These are phyloP conservation scores for Boleophthalmus pectinirostris DNA, from an alignment of 2,113 vertebrate species.

Conservation along the genomic window DNA sequence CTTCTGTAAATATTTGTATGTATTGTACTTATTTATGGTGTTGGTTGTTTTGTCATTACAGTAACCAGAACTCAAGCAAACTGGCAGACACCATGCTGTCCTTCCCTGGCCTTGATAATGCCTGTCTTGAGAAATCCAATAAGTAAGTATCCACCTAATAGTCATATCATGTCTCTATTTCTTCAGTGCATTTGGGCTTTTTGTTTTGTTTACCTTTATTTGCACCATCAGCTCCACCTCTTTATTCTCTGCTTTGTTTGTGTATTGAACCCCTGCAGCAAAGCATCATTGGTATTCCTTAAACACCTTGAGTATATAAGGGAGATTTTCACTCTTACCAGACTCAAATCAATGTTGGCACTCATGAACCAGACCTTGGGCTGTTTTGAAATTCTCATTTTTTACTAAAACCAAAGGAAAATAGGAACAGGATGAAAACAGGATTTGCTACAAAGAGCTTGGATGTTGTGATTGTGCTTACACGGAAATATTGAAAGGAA, in stretches of 20 bases:
- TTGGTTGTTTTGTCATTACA: constrained; percentile 49
- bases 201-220: constrained; percentile 29
- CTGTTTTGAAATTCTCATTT: constrained; percentile 53
- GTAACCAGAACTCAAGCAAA: constrained; percentile 78
- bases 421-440: neutral
- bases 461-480: constrained; percentile 11
- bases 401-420: constrained; percentile 5
- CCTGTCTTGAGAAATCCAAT: constrained; percentile 73
- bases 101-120: constrained; percentile 87
- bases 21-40: neutral
- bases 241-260: constrained; percentile 43
- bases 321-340: constrained; percentile 59
- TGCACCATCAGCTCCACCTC: constrained; percentile 20
- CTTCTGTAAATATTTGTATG: neutral
- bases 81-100: constrained; percentile 84
- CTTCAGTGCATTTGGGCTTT: neutral
- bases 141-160: constrained; percentile 60
- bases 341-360: constrained; percentile 70
- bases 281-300: constrained; percentile 73
- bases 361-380: constrained; percentile 59
- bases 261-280: constrained; percentile 51
- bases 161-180: neutral
- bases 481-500: constrained; percentile 7
- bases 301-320: constrained; percentile 68
- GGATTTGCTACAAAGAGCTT: neutral